These are phyloP conservation scores for Lophura nycthemera DNA, from an alignment of 2,113 vertebrate species.

Conservation along the genomic window DNA sequence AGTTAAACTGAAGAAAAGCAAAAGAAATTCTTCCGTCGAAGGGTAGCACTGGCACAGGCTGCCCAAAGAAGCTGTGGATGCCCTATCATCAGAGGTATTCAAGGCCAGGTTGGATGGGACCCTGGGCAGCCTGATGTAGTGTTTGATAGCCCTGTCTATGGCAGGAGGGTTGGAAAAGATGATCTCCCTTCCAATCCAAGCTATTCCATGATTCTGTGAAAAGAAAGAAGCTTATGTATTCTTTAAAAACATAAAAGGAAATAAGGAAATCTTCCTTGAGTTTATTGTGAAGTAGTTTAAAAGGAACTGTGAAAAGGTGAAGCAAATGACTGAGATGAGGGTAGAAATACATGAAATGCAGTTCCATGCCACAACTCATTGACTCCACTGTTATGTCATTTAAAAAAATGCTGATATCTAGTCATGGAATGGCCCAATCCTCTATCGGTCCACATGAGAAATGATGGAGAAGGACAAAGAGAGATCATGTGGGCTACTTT, in stretches of 20 bases:
- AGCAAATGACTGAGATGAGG: neutral
- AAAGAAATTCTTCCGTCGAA: neutral
- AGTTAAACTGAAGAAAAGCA: neutral
- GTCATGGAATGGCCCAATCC: neutral
- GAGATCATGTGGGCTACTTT: neutral
- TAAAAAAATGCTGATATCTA: neutral
- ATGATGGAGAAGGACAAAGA: fast-evolving
- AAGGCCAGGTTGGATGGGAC: too few relatives aligned
- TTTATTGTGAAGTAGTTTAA: neutral
- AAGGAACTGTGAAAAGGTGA: neutral
- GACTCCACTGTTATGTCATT: neutral
- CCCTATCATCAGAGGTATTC: too few relatives aligned
- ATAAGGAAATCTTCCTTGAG: neutral
- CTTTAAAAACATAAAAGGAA: neutral
- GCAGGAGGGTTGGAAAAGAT: too few relatives aligned
- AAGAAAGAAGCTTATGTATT: neutral
- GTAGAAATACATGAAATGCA: neutral
- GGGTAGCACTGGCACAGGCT: too few relatives aligned
- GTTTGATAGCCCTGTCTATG: too few relatives aligned
- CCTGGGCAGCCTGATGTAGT: too few relatives aligned
- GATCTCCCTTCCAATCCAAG: too few relatives aligned
- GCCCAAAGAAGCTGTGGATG: too few relatives aligned
- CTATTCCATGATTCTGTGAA: neutral
- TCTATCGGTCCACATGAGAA: neutral
- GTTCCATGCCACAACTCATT: neutral